Percentiles rank a stretch among this genome's conserved stretches.
phyloP scores from a whole-genome alignment of 92 coral and sea anemone genomes.

The Porites cylindrica region DNA sequence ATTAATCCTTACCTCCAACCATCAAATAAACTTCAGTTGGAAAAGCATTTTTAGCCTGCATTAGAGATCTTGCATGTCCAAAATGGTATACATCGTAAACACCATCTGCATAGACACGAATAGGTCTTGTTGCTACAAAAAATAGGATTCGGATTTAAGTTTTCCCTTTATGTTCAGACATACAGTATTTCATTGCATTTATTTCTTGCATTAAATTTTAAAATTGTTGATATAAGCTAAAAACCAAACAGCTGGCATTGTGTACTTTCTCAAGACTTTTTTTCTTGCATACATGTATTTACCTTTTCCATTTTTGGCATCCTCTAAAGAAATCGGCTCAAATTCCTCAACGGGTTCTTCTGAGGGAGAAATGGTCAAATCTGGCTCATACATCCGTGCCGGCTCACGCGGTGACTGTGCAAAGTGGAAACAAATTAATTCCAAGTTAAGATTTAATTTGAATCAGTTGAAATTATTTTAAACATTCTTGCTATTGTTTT shows the following conservation, averaged over 20 bases:
- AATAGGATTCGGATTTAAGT: not conserved
- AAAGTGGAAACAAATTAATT: not conserved
- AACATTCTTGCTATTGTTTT: not conserved
- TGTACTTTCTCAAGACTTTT: not conserved
- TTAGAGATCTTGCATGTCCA: conserved; percentile 95
- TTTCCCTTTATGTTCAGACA: no score
- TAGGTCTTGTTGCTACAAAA: conserved; percentile 88
- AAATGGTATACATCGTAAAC: conserved; percentile 91
- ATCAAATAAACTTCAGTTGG: conserved; percentile 89
- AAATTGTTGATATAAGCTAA: not conserved
- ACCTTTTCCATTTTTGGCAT: conserved; percentile 96
- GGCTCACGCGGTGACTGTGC: conserved; percentile 75
- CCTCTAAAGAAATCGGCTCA: conserved; percentile 84
- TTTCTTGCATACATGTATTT: not conserved
- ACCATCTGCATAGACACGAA: conserved; percentile 97
- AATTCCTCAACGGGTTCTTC: conserved; percentile 26
- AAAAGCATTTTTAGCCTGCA: conserved; percentile 94
- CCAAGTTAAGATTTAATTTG: not conserved
- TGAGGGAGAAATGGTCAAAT: conserved; percentile 28
- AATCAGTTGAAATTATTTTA: not conserved
- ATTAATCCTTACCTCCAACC: conserved; percentile 83
- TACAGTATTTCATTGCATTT: no score
- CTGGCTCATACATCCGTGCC: conserved; percentile 67
- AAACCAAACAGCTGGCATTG: not conserved
- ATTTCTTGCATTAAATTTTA: no score